A percentile compares a stretch with the other conserved stretches of the same genome.
Evolutionary conservation across 2,888 invertebrate species (phyloP).

Genomic region (Athrips mouffetella): DNA sequence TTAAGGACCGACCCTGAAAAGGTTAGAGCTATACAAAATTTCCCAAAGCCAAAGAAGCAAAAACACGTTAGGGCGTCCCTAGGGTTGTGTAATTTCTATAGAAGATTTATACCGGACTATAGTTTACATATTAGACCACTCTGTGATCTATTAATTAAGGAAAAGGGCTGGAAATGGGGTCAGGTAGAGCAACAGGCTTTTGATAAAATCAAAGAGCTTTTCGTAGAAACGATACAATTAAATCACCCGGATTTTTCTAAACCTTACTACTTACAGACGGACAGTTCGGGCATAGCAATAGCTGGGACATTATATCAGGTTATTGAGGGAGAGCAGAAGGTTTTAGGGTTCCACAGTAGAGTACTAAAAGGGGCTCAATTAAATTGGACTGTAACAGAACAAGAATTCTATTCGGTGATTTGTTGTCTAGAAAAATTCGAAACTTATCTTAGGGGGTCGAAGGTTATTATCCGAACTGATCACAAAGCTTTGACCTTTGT

Average conservation of each 20-base stretch:
- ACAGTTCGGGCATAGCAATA: constrained; percentile 23
- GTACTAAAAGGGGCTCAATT: constrained; percentile 20
- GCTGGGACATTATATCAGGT: constrained; percentile 26
- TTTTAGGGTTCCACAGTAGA: constrained; percentile 26
- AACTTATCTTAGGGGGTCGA: constrained; percentile 27
- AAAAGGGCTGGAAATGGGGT: not conserved
- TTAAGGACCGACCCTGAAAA: not conserved
- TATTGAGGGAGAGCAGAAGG: constrained; percentile 16
- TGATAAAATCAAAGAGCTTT: constrained; percentile 22
- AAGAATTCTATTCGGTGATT: constrained; percentile 28
- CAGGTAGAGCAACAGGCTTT: constrained; percentile 21
- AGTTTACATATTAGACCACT: constrained; percentile 20
- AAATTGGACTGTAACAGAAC: constrained; percentile 29
- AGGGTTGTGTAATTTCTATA: constrained; percentile 29
- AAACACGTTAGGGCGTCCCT: constrained; percentile 29
- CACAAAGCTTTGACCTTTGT: too few relatives aligned
- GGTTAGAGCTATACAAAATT: constrained; percentile 12
- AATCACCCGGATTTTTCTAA: constrained; percentile 8
- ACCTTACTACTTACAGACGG: constrained; percentile 17
- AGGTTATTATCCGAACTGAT: constrained; percentile 26
- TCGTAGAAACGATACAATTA: constrained; percentile 16
- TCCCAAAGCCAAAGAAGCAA: constrained; percentile 25
- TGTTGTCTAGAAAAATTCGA: constrained; percentile 27
- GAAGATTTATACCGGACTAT: constrained; percentile 26
- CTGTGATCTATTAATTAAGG: constrained; percentile 11